These are phyloP conservation scores for Patella ulyssiponensis DNA, from an alignment of 2,888 invertebrate genomes.

Conservation along the genomic window DNA sequence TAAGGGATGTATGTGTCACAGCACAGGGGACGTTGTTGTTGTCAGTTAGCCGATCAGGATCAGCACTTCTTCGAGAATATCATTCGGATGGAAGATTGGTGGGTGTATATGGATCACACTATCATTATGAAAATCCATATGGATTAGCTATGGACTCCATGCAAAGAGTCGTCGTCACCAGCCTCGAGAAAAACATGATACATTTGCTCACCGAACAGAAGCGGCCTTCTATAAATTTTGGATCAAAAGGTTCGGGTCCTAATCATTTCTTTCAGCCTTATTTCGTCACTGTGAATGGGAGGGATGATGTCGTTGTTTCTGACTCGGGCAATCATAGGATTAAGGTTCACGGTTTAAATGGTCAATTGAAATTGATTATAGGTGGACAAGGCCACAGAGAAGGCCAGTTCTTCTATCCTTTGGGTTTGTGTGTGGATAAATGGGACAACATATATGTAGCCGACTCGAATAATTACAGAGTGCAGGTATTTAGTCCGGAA, in stretches of 20 bases:
- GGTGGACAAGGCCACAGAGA: slow-evolving; percentile 50
- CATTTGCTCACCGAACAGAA: slow-evolving; percentile 50
- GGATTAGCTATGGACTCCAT: slow-evolving; percentile 49
- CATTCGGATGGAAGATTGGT: slow-evolving; percentile 43
- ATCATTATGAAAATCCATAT: slow-evolving; percentile 53
- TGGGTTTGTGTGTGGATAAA: slow-evolving; percentile 57
- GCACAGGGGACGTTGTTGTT: slow-evolving; percentile 43
- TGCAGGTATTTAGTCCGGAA: slow-evolving; percentile 55
- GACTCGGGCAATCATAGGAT: slow-evolving; percentile 59
- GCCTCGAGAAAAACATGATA: slow-evolving; percentile 50
- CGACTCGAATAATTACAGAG: slow-evolving; percentile 59
- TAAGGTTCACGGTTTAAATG: slow-evolving; percentile 53
- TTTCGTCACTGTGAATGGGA: slow-evolving; percentile 49
- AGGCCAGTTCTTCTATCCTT: slow-evolving; percentile 57
- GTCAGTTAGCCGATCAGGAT: slow-evolving; percentile 46
- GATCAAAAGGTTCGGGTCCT: slow-evolving; percentile 49
- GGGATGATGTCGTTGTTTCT: slow-evolving; percentile 54
- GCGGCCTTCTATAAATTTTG: slow-evolving; percentile 53
- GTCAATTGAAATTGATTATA: slow-evolving; percentile 46
- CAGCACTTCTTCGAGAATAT: slow-evolving; percentile 48
- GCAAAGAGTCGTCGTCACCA: slow-evolving; percentile 48
- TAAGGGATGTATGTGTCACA: slow-evolving; percentile 49
- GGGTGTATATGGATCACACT: slow-evolving; percentile 46
- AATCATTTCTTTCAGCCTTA: slow-evolving; percentile 52
- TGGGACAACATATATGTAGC: slow-evolving; percentile 60